Evolutionary conservation across 53 echinoderm and acorn worm species (phyloP), one percentile per base, ranked within the genome.

Genomic region (Henricia sp.): DNA sequence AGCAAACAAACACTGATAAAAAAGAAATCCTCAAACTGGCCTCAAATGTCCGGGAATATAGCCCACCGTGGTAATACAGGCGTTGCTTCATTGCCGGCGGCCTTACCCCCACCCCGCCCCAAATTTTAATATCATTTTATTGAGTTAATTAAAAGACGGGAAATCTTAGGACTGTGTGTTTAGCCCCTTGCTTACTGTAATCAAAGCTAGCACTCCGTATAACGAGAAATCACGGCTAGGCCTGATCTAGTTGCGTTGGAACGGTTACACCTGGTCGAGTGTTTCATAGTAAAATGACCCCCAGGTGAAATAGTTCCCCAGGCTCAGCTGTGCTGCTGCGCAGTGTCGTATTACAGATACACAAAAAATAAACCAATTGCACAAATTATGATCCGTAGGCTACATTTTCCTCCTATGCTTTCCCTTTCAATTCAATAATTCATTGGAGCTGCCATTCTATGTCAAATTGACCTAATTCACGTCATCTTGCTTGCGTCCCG

Each of bases 261-360:
- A n/a, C n/a, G n/a, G n/a, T n/a, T 59, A 76, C 76, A 76, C 76
- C 76, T 76, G 76, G 59, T 59, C 56, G 41, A 76, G 76, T 76
- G 76, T 76, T 76, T 76, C 59, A 76, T 76, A 57, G 76, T 76
- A 38, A 76, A 76, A 14, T 58, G 76, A 57, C 76, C 76, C 76
- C 41, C 58, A 43, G 76, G 57, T 58, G 42, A 59, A 59, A 43
- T 42, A 54, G n/a, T 76, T 10, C 76, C 76, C 39, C 41, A 21
- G 76, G 76, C 76, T 59, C 58, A 76, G 76, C 59, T 76, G 76
- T n/a, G 57, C 25, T 14, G 17, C 58, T 27, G 76, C 41, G 40
- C 39, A 30, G 76, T 57, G 40, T 76, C 38, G 43, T 11, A 59
- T 76, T 76, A 76, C 76, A 57, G 29, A 41, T 28, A 24, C 53